Evolutionary conservation across 2,797 vertebrate genomes (phyloP), one percentile per base, ranked within the genome.

Genomic region (Sebastes melanostomus): DNA sequence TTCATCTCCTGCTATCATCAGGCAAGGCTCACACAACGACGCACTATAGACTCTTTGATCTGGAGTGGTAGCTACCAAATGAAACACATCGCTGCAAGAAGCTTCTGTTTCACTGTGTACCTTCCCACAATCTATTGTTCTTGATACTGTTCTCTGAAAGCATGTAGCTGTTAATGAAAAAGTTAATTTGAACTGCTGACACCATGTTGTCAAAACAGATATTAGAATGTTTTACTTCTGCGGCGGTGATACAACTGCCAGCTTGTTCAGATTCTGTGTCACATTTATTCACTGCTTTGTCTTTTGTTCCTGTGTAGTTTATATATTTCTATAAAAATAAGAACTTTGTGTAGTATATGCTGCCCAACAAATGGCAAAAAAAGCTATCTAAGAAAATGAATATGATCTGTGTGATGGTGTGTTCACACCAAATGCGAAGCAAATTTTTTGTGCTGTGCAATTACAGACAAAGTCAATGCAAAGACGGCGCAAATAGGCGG

Each of bases 1-100:
- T 89, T 89, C 85, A 75, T 92, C 81, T 91, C 76, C 83, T 86
- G 84, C 89, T 76, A 91, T 91, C 90, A 94, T 92, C 90, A 81
- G 81, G 27, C 67, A 63, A 72, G 77, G 81, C 89, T 85, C 77
- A 78, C 73, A 77, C 42, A 46, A 18, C 65, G 70, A 78, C 65
- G 42, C 80, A 86, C 75, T 85, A 89, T 88, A 80, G 74, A 76
- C 83, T 81, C 91, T 91, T 90, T 90, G 91, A 93, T 94, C 79
- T 85, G 59, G 81, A 89, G 83, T 82, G 75, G 84, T 54, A 80
- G 82, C 89, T 66, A 80, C 36, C 29, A 75, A 92, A 86, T 88
- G 72, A 85, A 91, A 86, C 55, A 1, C 85, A 75, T 46, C 56
- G 56, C 80, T 77, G 52, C 50, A 62, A 66, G 62, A 85, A 72